These are phyloP conservation scores for Sycophila sp. DNA, from an alignment of 1,140 invertebrate genomes.

Conservation along the genomic window DNA sequence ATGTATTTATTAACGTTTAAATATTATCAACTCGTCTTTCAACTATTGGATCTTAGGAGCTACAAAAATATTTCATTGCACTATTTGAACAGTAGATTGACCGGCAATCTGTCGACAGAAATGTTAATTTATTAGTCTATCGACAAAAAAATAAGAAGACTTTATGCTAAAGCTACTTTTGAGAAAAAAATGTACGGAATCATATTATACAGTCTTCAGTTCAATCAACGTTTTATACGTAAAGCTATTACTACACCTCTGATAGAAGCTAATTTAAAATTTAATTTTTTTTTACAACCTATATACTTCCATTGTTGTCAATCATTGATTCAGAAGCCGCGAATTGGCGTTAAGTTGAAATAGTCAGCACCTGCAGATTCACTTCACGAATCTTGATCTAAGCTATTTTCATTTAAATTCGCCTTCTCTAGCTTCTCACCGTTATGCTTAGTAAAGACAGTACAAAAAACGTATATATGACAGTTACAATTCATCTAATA, in stretches of 20 bases:
- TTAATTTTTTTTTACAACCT: background rate
- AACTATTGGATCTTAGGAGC: background rate
- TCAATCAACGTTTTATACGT: background rate
- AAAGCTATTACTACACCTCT: background rate
- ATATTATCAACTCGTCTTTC: background rate
- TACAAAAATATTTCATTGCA: slow-evolving; percentile 28
- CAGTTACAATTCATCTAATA: background rate
- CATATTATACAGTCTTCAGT: slow-evolving; percentile 3
- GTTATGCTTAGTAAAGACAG: background rate
- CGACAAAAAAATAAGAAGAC: background rate
- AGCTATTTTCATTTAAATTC: slow-evolving; percentile 37
- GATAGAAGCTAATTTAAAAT: slow-evolving; percentile 24
- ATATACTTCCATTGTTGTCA: background rate
- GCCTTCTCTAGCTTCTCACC: slow-evolving; percentile 12
- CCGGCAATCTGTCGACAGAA: slow-evolving; percentile 26
- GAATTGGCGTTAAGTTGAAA: background rate
- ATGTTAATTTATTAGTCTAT: background rate
- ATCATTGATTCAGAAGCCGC: background rate
- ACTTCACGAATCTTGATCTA: background rate
- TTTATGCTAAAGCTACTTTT: background rate
- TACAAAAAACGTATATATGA: background rate
- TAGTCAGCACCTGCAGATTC: background rate
- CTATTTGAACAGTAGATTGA: slow-evolving; percentile 26
- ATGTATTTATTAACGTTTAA: background rate
- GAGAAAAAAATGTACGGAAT: background rate